Evolutionary conservation across 1,140 invertebrate genomes (phyloP).

Genomic region (Calephelis virginiensis): DNA sequence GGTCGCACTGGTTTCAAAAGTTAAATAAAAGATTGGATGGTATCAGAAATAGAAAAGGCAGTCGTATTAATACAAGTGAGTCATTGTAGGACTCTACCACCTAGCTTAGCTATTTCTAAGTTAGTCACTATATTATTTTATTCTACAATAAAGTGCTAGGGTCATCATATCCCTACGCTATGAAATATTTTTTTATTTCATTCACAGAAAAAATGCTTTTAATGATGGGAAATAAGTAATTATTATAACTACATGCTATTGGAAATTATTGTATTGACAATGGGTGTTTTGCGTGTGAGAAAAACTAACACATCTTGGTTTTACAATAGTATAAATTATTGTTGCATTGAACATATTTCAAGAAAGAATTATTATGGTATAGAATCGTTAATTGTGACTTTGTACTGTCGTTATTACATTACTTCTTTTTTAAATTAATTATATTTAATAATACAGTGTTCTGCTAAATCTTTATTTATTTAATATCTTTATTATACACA

Average conservation of each 20-base stretch:
- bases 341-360: slow-evolving; percentile 12
- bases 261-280: slow-evolving; percentile 26
- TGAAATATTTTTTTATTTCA: slow-evolving; percentile 3
- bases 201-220: slow-evolving; percentile 2
- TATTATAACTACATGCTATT: slow-evolving; percentile 24
- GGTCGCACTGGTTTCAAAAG: too few relatives aligned
- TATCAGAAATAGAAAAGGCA: too few relatives aligned
- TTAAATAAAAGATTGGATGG: too few relatives aligned
- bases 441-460: too few relatives aligned
- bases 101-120: too few relatives aligned
- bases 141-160: too few relatives aligned
- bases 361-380: slow-evolving; percentile 3
- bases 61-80: too few relatives aligned
- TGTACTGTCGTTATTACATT: slow-evolving; percentile 1
- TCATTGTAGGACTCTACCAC: too few relatives aligned
- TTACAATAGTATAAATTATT: slow-evolving; percentile 8
- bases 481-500: too few relatives aligned
- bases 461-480: too few relatives aligned
- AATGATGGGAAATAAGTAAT: slow-evolving; percentile 14
- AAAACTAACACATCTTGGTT: slow-evolving; percentile 12
- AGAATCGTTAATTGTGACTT: slow-evolving; percentile 4
- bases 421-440: neutral
- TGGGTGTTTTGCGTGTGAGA: slow-evolving; percentile 16
- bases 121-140: too few relatives aligned
- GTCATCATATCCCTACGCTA: neutral